Conservation (phyloP, 2,888 invertebrate species). For the Metalampra italica region DNA sequence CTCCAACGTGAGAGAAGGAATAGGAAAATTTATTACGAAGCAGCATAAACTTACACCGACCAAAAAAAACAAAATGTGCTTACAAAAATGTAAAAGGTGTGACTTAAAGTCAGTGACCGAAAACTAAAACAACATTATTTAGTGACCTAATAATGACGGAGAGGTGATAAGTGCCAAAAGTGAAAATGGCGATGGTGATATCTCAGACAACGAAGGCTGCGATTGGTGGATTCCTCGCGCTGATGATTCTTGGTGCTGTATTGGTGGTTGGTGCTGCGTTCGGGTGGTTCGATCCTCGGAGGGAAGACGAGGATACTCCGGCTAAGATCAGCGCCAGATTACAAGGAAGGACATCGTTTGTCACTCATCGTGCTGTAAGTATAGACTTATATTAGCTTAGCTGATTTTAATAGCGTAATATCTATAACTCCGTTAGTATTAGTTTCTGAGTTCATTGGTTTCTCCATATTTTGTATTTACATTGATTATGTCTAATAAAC, state of each 20-base stretch:
- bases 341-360: constrained; percentile 67
- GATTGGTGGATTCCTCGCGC: constrained; percentile 63
- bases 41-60: too few species aligned
- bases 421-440: too few species aligned
- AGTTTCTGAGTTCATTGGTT: too few species aligned
- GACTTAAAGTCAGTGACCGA: background rate
- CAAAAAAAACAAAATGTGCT: too few species aligned
- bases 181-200: constrained; percentile 74
- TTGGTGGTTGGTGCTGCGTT: constrained; percentile 67
- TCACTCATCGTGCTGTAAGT: constrained; percentile 72
- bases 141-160: constrained; percentile 32
- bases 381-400: constrained; percentile 6
- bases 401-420: too few species aligned
- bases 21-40: too few species aligned
- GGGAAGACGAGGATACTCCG: constrained; percentile 69
- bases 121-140: background rate
- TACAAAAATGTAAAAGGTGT: too few species aligned
- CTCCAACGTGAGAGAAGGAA: too few species aligned
- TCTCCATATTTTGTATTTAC: too few species aligned
- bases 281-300: constrained; percentile 67
- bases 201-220: constrained; percentile 72
- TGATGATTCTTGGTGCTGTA: constrained; percentile 70
- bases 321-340: constrained; percentile 67
- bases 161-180: constrained; percentile 47
- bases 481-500: too few species aligned